Evolutionary conservation across 2,113 vertebrate species (phyloP).

Genomic region (Catagonus wagneri): DNA sequence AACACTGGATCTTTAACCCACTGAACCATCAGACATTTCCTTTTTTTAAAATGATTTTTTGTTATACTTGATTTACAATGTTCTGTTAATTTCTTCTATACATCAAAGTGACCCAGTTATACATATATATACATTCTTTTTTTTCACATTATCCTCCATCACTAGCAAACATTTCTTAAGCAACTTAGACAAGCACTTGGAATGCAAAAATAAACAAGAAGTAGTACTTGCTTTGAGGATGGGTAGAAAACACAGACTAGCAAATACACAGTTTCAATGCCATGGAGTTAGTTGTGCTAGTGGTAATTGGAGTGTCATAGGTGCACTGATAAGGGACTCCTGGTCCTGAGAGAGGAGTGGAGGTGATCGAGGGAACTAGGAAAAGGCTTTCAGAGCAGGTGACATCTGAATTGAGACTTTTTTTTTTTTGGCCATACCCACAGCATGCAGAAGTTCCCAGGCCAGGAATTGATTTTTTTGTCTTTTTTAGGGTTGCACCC

Average conservation of each 20-base stretch:
- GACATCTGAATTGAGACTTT: neutral
- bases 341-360: neutral
- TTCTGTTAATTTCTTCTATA: too few relatives aligned
- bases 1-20: too few relatives aligned
- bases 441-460: too few relatives aligned
- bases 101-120: too few relatives aligned
- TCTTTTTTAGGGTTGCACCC: too few relatives aligned
- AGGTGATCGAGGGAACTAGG: neutral
- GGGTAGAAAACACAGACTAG: neutral
- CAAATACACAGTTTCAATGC: neutral
- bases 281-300: neutral
- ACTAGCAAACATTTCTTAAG: neutral
- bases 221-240: neutral
- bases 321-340: neutral
- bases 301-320: neutral
- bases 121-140: too few relatives aligned
- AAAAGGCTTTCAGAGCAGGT: neutral
- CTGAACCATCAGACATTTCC: too few relatives aligned
- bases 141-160: too few relatives aligned
- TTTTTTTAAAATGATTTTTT: too few relatives aligned
- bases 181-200: constrained; percentile 8
- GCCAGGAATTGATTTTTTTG: too few relatives aligned
- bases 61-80: too few relatives aligned
- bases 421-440: neutral
- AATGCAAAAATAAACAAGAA: neutral